Conservation (phyloP, 2,888 invertebrate species). For the Campoletis raptor region DNA sequence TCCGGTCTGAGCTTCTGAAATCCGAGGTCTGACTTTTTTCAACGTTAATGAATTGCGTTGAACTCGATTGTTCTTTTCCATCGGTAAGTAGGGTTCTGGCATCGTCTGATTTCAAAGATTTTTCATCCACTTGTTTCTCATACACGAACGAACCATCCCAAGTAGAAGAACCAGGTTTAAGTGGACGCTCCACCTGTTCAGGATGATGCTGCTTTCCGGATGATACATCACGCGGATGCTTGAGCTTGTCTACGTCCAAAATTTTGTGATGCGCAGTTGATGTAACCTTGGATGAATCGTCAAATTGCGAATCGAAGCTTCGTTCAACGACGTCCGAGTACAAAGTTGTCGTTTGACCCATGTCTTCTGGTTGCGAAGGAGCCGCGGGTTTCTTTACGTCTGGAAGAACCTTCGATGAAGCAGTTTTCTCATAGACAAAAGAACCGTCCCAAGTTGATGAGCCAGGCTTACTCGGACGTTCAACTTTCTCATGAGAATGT, state of each 20-base stretch:
- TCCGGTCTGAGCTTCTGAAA: slow-evolving; percentile 60
- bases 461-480: slow-evolving; percentile 71
- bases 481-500: slow-evolving; percentile 58
- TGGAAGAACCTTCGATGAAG: slow-evolving; percentile 59
- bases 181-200: slow-evolving; percentile 71
- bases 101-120: slow-evolving; percentile 60
- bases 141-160: slow-evolving; percentile 79
- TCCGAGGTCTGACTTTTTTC: slow-evolving; percentile 65
- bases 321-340: slow-evolving; percentile 37
- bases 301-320: slow-evolving; percentile 53
- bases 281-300: slow-evolving; percentile 63
- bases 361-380: slow-evolving; percentile 58
- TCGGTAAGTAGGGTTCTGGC: slow-evolving; percentile 48
- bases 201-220: slow-evolving; percentile 53
- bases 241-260: slow-evolving; percentile 60
- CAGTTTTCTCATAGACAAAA: slow-evolving; percentile 73
- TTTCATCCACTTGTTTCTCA: slow-evolving; percentile 72
- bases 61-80: slow-evolving; percentile 62
- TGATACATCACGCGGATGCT: slow-evolving; percentile 46
- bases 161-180: slow-evolving; percentile 77
- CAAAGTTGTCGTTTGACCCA: slow-evolving; percentile 23
- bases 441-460: slow-evolving; percentile 77
- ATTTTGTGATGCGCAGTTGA: slow-evolving; percentile 53
- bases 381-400: slow-evolving; percentile 56
- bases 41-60: slow-evolving; percentile 64